phyloP scores from a whole-genome alignment of 2,113 vertebrate genomes.

The Limnothrissa miodon region DNA sequence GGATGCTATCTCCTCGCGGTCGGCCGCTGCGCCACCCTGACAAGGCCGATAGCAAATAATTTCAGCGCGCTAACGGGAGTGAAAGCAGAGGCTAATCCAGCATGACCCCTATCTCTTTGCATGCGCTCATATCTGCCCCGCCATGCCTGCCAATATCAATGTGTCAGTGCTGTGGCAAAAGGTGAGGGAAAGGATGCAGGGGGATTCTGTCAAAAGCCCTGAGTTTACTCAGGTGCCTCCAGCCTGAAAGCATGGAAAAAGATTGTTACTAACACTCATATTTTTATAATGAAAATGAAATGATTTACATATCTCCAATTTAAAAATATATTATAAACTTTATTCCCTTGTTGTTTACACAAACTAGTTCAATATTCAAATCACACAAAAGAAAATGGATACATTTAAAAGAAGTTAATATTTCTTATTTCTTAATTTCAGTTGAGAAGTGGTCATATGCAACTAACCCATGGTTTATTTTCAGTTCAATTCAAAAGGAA shows the following conservation, averaged over 20 bases:
- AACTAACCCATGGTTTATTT: too few species aligned
- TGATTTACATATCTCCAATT: neutral
- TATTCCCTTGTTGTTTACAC: neutral
- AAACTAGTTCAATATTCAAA: too few species aligned
- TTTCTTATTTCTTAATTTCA: too few species aligned
- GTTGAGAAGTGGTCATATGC: too few species aligned
- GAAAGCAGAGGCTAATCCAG: constrained; percentile 3
- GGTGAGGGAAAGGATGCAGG: neutral
- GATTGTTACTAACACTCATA: neutral
- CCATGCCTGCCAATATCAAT: neutral
- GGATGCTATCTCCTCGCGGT: neutral
- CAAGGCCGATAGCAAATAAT: neutral
- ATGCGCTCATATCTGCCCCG: neutral
- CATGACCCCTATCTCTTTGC: constrained; percentile 5
- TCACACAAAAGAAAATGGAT: too few species aligned
- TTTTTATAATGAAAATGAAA: too few species aligned
- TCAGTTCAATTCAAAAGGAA: too few species aligned
- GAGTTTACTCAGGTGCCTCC: neutral
- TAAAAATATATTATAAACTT: neutral
- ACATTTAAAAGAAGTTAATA: too few species aligned
- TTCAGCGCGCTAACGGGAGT: neutral
- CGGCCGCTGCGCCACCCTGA: neutral
- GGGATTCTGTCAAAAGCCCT: neutral
- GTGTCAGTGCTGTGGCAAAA: neutral
- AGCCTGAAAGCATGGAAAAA: neutral